Evolutionary conservation across 2,113 vertebrate genomes (phyloP).

Genomic region (Apistogramma diplotaenia): DNA sequence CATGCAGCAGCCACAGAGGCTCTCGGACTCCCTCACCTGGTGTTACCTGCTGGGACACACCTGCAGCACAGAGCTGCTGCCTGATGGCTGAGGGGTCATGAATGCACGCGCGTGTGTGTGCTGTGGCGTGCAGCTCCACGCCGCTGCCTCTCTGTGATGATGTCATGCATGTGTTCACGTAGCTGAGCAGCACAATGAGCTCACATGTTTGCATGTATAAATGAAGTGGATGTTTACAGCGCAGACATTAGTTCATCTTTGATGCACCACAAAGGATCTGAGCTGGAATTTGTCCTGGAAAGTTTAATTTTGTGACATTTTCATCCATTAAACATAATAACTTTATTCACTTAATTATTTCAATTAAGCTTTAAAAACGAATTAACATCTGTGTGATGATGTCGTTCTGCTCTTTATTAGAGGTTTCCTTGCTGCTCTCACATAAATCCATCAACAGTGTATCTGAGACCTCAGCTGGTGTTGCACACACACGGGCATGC

Average conservation of each 20-base stretch:
- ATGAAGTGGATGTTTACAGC: too few relatives aligned
- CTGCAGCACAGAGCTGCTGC: not conserved
- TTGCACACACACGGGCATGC: not conserved
- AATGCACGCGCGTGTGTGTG: too few relatives aligned
- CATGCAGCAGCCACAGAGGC: not conserved
- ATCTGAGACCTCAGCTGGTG: not conserved
- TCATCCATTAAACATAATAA: not conserved
- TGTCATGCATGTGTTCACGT: not conserved
- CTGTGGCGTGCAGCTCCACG: too few relatives aligned
- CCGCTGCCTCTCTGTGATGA: not conserved
- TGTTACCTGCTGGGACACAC: not conserved
- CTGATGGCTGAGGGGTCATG: not conserved
- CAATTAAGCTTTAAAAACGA: not conserved
- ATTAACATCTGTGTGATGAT: not conserved
- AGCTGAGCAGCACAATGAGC: not conserved
- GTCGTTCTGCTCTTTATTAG: accelerated
- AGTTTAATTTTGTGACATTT: not conserved
- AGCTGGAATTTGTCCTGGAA: not conserved
- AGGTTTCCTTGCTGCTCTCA: not conserved
- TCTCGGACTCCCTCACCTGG: not conserved
- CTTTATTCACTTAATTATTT: not conserved
- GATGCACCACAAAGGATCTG: accelerated
- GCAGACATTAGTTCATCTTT: not conserved
- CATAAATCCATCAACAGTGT: not conserved
- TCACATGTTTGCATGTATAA: too few relatives aligned